Evolutionary conservation across 1,140 invertebrate species (phyloP), one percentile per base, ranked within the genome.

Genomic region (Phocides pigmalion): DNA sequence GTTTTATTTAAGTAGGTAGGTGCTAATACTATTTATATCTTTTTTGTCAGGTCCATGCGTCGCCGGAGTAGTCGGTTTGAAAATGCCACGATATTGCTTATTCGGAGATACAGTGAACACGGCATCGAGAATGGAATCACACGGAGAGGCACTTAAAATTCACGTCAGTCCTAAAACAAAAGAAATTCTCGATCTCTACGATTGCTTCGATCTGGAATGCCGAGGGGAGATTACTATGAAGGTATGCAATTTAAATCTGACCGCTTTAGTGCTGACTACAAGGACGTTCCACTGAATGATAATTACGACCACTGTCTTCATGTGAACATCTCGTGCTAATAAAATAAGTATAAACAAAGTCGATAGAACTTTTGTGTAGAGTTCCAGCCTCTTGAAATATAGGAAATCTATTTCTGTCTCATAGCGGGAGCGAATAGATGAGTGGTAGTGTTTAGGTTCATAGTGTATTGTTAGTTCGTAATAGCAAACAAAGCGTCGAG

Each of bases 21-120:
- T n/a, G n/a, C n/a, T n/a, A n/a, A n/a, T n/a, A n/a, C n/a, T n/a
- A n/a, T n/a, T n/a, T n/a, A n/a, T 17, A 20, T 42, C 41, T 61
- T 61, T 62, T 51, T 37, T 59, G 35, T n/a, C 74, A 96, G 97
- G 97, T 22, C 95, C 97, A 0, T 96, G 96, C 83, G 96, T 97
- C 12, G 98, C 98, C 0, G 97, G 98, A 0, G 97, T 98, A 0
- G 97, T 99, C 0, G 98, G 97, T 1, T 87, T 97, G 2, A 98
- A 98, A 88, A 98, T 98, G 97, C 96, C 97, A 92, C 87, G 97
- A 46, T 98, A 98, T 86, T 98, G 97, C 87, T 92, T 98, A 11
- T 98, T 98, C 77, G 97, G 97, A 0, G 98, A 99, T 85, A 99
- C 98, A 0, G 98, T 99, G 0, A 98, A 98, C 79, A 98, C 97